Evolutionary conservation across 2,888 invertebrate genomes (phyloP).

Genomic region (Latrodectus elegans): DNA sequence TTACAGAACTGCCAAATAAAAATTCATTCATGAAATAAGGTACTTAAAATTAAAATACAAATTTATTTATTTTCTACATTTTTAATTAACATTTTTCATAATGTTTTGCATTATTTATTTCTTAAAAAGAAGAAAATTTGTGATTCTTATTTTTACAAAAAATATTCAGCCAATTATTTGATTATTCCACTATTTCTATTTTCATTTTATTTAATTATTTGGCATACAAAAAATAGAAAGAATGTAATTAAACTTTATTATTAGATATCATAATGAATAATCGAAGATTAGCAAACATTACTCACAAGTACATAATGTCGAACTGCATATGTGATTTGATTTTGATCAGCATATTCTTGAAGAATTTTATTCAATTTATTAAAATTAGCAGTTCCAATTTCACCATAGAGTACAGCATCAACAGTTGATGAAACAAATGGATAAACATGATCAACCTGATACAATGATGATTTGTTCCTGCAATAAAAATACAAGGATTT

Average conservation of each 20-base stretch:
- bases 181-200: too few relatives aligned
- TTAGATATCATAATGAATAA: not conserved
- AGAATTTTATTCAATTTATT: slow-evolving; percentile 84
- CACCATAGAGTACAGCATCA: slow-evolving; percentile 87
- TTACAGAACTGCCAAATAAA: too few relatives aligned
- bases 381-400: slow-evolving; percentile 86
- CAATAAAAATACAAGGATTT: slow-evolving; percentile 41
- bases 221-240: not conserved
- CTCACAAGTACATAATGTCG: slow-evolving; percentile 88
- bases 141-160: too few relatives aligned
- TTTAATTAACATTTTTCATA: too few relatives aligned
- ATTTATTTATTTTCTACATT: too few relatives aligned
- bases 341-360: slow-evolving; percentile 81
- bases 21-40: too few relatives aligned
- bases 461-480: slow-evolving; percentile 79
- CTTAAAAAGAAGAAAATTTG: too few relatives aligned
- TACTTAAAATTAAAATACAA: too few relatives aligned
- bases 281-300: slow-evolving; percentile 10
- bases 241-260: not conserved
- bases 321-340: slow-evolving; percentile 87
- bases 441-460: slow-evolving; percentile 89
- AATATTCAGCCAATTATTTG: too few relatives aligned
- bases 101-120: too few relatives aligned
- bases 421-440: slow-evolving; percentile 80
- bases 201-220: too few relatives aligned